A percentile compares a stretch with the other conserved stretches of the same genome.
Evolutionary conservation across 2,797 vertebrate genomes (phyloP).

Genomic region (Simalia tracyae): DNA sequence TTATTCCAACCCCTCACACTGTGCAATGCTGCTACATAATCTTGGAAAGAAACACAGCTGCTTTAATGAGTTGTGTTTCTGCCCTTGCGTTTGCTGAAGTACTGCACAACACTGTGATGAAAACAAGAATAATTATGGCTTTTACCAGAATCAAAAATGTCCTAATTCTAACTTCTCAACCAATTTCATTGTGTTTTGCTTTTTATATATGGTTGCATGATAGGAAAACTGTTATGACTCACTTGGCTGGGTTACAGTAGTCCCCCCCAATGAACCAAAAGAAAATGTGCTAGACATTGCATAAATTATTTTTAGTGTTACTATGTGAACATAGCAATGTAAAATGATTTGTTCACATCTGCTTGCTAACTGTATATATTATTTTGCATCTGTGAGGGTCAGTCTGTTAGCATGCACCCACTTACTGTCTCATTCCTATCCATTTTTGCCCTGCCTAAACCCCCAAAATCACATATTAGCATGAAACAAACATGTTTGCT

Average conservation of each 20-base stretch:
- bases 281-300: not conserved
- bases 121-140: not conserved
- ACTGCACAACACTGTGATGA: too few species aligned
- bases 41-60: too few species aligned
- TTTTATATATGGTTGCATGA: not conserved
- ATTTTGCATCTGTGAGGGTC: not conserved
- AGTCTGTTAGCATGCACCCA: not conserved
- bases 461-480: not conserved
- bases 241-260: not conserved
- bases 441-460: not conserved
- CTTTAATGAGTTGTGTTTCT: too few species aligned
- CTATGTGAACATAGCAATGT: too few species aligned
- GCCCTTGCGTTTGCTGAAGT: too few species aligned
- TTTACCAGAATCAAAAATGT: not conserved
- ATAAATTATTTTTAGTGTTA: not conserved
- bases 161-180: not conserved
- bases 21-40: too few species aligned
- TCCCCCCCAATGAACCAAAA: not conserved
- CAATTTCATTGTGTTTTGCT: not conserved
- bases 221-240: not conserved
- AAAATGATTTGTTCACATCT: not conserved
- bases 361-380: not conserved
- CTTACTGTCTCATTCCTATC: not conserved
- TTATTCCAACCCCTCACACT: too few species aligned
- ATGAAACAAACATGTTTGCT: not conserved